These are phyloP conservation scores for Cybosia mesomella DNA, from an alignment of 2,888 invertebrate genomes.

Conservation along the genomic window DNA sequence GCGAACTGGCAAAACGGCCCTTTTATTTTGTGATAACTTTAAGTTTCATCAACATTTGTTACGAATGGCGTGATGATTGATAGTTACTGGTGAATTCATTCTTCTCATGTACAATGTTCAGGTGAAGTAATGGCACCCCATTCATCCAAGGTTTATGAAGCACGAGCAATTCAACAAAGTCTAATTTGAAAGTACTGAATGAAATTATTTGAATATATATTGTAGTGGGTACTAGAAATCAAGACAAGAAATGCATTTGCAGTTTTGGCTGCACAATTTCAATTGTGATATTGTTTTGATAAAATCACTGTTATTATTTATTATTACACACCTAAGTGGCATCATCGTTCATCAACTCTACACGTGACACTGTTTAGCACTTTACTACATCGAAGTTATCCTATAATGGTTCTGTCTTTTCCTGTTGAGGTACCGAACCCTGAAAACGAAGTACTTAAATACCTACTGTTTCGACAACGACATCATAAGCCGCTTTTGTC, in stretches of 20 bases:
- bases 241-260: conserved; percentile 15
- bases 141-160: not conserved
- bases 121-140: too few relatives aligned
- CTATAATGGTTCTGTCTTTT: too few relatives aligned
- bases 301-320: not conserved
- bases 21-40: too few relatives aligned
- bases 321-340: not conserved
- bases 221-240: not conserved
- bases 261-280: not conserved
- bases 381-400: too few relatives aligned
- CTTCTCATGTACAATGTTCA: not conserved
- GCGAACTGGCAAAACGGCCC: too few relatives aligned
- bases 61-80: not conserved
- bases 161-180: not conserved
- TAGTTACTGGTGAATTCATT: not conserved
- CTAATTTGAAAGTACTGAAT: not conserved
- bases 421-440: too few relatives aligned
- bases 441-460: too few relatives aligned
- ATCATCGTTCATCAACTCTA: too few relatives aligned
- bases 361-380: too few relatives aligned
- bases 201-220: not conserved
- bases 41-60: conserved; percentile 7
- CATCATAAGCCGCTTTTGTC: too few relatives aligned
- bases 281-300: conserved; percentile 1
- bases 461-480: too few relatives aligned